Base-by-base conservation (phyloP, 2,797 vertebrate genomes). In the Anguilla pacifica region DNA sequence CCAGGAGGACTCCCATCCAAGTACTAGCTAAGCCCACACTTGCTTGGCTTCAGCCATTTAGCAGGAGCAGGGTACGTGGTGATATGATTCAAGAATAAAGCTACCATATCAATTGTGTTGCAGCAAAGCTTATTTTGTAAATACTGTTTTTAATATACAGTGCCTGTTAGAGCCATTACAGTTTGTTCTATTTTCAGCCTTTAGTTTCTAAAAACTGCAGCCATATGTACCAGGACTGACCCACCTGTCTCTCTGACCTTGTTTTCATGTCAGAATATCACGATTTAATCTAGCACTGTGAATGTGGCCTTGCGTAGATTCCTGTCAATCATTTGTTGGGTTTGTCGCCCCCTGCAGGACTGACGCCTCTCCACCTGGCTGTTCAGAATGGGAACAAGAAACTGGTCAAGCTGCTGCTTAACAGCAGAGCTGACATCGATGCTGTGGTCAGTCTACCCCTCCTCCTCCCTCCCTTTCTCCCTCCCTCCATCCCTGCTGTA, bases 301-400 rank as follows among this genome's bases (percentile, higher is more conserved):
- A 55, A 77, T 28, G 28, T 25, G 64, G 49, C 10, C 82, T 5
- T 28, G 15, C 11, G 46, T 10, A 57, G 13, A 17, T 51, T 35
- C 51, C n/a, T 28, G 83, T 84, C 81, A n/a, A 49, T n/a, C n/a
- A 81, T 81, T 10, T 81, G 35, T 17, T 77, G 35, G 2, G 31
- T 77, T 13, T 77, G 72, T 39, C 70, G n/a, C 31, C 64, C 70
- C 87, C 85, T 86, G 22, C 93, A 98, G 98, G 98, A 89, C 91
- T 98, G 90, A 97, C 96, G 0, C 95, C 97, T 22, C 95, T 98
- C 51, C 98, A 98, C 88, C 90, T 98, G 89, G 97, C 97, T 0
- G 97, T 98, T 82, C 95, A 96, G 89, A 93, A 89, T 3, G 95
- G 94, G 61, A 93, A 94, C 85, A 93, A 87, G n/a, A 94, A 96